Evolutionary conservation across 2,888 invertebrate species (phyloP).

Genomic region (Meiosimyza platycephala): DNA sequence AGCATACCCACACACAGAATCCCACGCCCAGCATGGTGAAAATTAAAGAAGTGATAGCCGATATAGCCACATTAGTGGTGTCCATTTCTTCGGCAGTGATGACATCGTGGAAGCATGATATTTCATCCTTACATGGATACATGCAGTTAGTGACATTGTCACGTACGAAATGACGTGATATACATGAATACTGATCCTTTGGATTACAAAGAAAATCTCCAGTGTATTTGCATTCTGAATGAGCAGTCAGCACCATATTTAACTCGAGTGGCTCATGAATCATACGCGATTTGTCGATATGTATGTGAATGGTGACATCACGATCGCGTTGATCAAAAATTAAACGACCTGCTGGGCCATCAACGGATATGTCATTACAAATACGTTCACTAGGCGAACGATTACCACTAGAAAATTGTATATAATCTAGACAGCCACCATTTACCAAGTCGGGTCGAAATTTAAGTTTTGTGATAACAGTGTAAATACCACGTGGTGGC

Average conservation of each 20-base stretch:
- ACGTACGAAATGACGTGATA: conserved; percentile 62
- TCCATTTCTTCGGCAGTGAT: conserved; percentile 56
- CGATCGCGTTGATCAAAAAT: conserved; percentile 61
- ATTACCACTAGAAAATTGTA: conserved; percentile 60
- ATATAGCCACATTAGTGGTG: conserved; percentile 62
- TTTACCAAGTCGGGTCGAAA: conserved; percentile 58
- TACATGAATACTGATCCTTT: conserved; percentile 59
- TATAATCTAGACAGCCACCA: conserved; percentile 59
- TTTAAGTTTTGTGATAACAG: conserved; percentile 62
- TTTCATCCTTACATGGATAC: conserved; percentile 63
- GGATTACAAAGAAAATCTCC: conserved; percentile 61
- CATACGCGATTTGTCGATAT: conserved; percentile 54
- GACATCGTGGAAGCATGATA: conserved; percentile 60
- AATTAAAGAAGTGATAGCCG: conserved; percentile 64
- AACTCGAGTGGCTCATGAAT: conserved; percentile 60
- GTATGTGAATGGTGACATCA: conserved; percentile 58
- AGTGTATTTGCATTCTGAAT: conserved; percentile 58
- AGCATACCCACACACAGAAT: conserved; percentile 64
- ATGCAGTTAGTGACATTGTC: conserved; percentile 64
- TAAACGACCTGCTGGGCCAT: conserved; percentile 58
- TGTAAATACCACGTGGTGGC: conserved; percentile 59
- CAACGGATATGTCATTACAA: conserved; percentile 60
- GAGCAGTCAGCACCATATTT: conserved; percentile 62
- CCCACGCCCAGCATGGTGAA: conserved; percentile 66
- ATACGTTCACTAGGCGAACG: conserved; percentile 60